Evolutionary conservation across 2,797 vertebrate species (phyloP).

Genomic region (Paguma larvata): DNA sequence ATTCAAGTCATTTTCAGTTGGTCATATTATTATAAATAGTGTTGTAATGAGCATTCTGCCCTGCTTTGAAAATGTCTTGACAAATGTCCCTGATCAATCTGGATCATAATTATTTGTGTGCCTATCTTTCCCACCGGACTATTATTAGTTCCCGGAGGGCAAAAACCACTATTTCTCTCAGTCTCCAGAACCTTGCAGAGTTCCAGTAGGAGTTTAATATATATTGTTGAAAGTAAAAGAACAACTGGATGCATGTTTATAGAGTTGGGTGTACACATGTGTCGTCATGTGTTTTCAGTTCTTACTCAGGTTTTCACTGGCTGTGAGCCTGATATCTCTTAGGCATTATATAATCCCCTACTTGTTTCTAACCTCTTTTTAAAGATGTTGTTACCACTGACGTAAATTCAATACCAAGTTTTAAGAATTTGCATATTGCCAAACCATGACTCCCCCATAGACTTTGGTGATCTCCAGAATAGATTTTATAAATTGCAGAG

Average conservation of each 20-base stretch:
- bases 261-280: neutral
- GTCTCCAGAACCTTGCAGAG: neutral
- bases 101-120: neutral
- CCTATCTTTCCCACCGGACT: neutral
- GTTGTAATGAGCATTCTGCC: neutral
- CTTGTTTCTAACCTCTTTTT: neutral
- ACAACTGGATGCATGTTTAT: neutral
- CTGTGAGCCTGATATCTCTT: neutral
- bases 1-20: neutral
- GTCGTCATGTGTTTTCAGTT: neutral
- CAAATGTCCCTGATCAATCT: neutral
- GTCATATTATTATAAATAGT: neutral
- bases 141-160: neutral
- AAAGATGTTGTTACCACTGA: neutral
- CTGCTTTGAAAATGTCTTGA: slow-evolving; percentile 17
- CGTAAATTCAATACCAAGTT: neutral
- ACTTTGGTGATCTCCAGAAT: neutral
- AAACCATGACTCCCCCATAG: neutral
- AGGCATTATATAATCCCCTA: neutral
- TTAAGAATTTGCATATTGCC: neutral
- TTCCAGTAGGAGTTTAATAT: neutral
- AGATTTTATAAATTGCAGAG: slow-evolving; percentile 43
- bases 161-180: neutral
- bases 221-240: neutral
- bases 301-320: neutral